Evolutionary conservation across 2,113 vertebrate species (phyloP), one percentile per base, ranked within the genome.

Genomic region (Phoxinus phoxinus): DNA sequence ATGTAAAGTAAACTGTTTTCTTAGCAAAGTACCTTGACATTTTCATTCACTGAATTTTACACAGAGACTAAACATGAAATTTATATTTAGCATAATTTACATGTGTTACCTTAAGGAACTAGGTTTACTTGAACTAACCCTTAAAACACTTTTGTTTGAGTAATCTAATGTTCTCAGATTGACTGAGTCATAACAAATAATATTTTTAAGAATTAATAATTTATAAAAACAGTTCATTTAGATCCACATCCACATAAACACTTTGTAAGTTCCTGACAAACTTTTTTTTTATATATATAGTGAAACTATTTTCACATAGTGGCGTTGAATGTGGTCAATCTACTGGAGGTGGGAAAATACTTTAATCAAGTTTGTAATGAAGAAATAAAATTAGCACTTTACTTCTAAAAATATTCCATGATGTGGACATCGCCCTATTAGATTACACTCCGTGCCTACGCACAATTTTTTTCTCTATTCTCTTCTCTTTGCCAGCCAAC

Each of bases 331-430:
- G 44, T 25, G 74, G 46, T 12, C 32, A 48, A 21, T 63, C 37
- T 27, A 46, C 59, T 11, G n/a, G 35, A 46, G 13, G 58, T 46
- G 56, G 77, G n/a, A 63, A 81, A 80, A 63, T 19, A 67, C 41
- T 81, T 65, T 46, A 46, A 78, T 81, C 87, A 89, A 88, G 89
- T 83, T 87, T 87, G 88, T 90, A 86, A 91, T 32, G 83, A 69
- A 89, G 87, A 90, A 87, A 90, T 86, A 13, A 90, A 92, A 92
- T 93, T 89, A 91, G 88, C 87, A 85, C 88, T 86, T 90, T 87
- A 89, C 84, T 85, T 91, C 84, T 12, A 84, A 88, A 87, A 80
- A 88, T 87, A 90, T 86, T 91, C 87, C 86, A 83, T 85, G 87
- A 85, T 91, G 84, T 78, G 84, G 88, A 90, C 91, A 83, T 67